Conservation (phyloP, 2,113 vertebrate genomes). For the Elanus axillaris region DNA sequence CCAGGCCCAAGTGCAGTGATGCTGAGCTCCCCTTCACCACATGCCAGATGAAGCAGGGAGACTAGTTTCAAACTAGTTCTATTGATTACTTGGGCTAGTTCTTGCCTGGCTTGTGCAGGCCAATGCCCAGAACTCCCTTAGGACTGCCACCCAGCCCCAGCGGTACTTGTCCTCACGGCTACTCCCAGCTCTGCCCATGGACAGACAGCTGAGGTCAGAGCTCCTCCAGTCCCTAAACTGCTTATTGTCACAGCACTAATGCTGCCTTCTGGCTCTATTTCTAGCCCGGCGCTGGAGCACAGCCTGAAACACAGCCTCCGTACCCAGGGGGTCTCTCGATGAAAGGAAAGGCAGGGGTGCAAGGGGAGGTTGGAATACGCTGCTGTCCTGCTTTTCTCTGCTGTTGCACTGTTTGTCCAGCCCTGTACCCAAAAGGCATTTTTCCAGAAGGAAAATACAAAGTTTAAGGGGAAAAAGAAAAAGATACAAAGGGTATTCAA, state of each 20-base stretch:
- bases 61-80: rapidly evolving
- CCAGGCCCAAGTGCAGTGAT: rapidly evolving
- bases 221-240: not conserved
- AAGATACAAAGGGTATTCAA: not conserved
- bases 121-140: too few species aligned
- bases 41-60: rapidly evolving
- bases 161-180: rapidly evolving
- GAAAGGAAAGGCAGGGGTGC: rapidly evolving
- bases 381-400: not conserved
- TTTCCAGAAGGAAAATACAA: not conserved
- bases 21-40: not conserved
- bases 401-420: not conserved
- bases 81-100: too few species aligned
- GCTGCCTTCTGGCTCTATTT: not conserved
- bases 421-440: too few species aligned
- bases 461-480: rapidly evolving
- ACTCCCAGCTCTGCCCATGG: not conserved
- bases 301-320: not conserved
- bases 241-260: not conserved
- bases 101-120: not conserved
- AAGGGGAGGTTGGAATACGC: rapidly evolving
- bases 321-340: not conserved
- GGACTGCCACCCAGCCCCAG: not conserved
- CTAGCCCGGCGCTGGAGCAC: not conserved
- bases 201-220: not conserved